These are phyloP conservation scores for Quadroppia sp. DNA, from an alignment of 2,888 invertebrate species.

Conservation along the genomic window DNA sequence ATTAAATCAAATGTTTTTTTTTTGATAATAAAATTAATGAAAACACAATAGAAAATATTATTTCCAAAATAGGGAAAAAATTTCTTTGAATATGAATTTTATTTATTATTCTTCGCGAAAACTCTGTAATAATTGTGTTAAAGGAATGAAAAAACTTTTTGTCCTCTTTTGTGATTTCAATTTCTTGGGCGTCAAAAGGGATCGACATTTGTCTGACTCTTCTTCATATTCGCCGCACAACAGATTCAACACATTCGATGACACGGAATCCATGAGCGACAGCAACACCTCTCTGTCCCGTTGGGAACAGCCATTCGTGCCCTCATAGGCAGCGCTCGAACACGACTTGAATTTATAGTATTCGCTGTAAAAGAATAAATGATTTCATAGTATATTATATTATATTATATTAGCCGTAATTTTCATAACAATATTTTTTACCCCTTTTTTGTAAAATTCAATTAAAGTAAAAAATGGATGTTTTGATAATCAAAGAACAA, in stretches of 20 bases:
- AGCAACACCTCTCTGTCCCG: neutral
- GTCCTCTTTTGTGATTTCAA: neutral
- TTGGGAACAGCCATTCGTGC: neutral
- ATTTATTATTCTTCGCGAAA: neutral
- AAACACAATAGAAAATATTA: neutral
- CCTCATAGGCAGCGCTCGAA: neutral
- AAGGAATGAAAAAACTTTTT: neutral
- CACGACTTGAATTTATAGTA: conserved; percentile 6
- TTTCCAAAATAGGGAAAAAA: neutral
- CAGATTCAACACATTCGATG: neutral
- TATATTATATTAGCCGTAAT: no score
- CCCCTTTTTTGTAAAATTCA: no score
- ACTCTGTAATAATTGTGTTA: neutral
- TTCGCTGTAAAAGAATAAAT: neutral
- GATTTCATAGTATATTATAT: no score
- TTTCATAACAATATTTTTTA: no score
- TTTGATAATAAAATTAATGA: neutral
- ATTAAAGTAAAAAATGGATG: no score
- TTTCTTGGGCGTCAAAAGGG: neutral
- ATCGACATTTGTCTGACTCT: conserved; percentile 3
- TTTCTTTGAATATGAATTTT: neutral
- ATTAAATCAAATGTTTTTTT: no score
- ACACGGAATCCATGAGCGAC: neutral
- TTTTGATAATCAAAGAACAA: no score
- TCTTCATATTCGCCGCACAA: conserved; percentile 19